phyloP scores from a whole-genome alignment of 2,888 invertebrate genomes.

The Nemapogon koenigi region DNA sequence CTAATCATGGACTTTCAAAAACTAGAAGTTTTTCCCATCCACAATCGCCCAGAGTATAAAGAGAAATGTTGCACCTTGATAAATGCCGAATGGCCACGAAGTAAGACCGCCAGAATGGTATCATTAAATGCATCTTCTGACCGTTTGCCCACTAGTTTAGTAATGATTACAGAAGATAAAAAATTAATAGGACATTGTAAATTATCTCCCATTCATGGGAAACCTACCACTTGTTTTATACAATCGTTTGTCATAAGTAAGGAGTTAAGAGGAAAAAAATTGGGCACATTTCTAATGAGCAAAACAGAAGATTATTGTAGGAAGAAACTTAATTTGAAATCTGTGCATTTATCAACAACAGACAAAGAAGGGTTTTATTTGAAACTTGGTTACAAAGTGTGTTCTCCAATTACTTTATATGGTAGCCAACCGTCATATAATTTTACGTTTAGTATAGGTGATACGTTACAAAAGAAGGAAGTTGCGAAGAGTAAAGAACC shows the following conservation, averaged over 20 bases:
- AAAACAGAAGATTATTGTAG: slow-evolving; percentile 78
- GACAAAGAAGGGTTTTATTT: slow-evolving; percentile 79
- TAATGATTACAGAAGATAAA: slow-evolving; percentile 64
- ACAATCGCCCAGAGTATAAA: slow-evolving; percentile 74
- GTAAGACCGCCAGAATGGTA: slow-evolving; percentile 78
- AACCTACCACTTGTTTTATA: slow-evolving; percentile 75
- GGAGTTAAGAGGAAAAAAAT: slow-evolving; percentile 73
- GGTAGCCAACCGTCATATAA: too few species aligned
- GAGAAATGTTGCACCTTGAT: slow-evolving; percentile 76
- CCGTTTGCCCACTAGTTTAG: slow-evolving; percentile 72
- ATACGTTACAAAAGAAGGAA: background rate
- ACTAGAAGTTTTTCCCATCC: slow-evolving; percentile 70
- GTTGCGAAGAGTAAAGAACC: background rate
- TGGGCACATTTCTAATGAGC: slow-evolving; percentile 77
- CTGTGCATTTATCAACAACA: slow-evolving; percentile 73
- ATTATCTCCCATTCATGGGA: slow-evolving; percentile 73
- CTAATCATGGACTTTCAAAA: slow-evolving; percentile 34
- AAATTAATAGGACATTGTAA: slow-evolving; percentile 81
- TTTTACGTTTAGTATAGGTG: slow-evolving; percentile 11
- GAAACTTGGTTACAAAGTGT: slow-evolving; percentile 74
- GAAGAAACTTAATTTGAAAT: slow-evolving; percentile 64
- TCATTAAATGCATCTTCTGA: slow-evolving; percentile 78
- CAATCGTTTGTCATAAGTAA: slow-evolving; percentile 83
- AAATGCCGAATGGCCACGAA: slow-evolving; percentile 88
- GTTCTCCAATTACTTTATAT: slow-evolving; percentile 74